Base-by-base conservation (phyloP, 2,888 invertebrate genomes). In the Leptura quadrifasciata region DNA sequence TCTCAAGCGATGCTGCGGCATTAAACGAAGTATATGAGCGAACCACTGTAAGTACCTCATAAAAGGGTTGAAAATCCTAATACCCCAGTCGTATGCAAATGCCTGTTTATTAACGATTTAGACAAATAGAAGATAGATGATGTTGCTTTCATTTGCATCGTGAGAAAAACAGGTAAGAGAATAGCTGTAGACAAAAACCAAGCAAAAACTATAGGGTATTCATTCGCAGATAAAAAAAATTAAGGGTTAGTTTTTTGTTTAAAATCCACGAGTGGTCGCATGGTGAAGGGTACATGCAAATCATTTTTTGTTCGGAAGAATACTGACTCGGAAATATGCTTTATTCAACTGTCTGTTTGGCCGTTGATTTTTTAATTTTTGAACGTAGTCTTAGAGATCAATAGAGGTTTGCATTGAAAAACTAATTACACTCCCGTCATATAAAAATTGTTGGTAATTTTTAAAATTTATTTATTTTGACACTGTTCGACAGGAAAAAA, bases 121-220 rank as follows among this genome's bases (percentile, higher is more conserved):
- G 74, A 80, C 76, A 80, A 80, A 76, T 72, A 74, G 60, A 77
- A 79, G 79, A 79, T 79, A 77, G 77, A 79, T 79, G 79, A 79
- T 77, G 63, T 76, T 76, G 71, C 57, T 20, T 57, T 57, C 27
- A 9, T 24, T 61, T n/a, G 15, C 21, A 57, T 57, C 72, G 72
- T 72, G 72, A 72, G 72, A 72, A 72, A 54, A 27, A 27, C 64
- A 63, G 63, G 72, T 65, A 65, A 35, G 10, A 24, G 52, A 65
- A 18, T 57, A 20, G 57, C 57, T 21, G 57, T 76, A 57, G 57
- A 57, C 57, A 57, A 57, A 57, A 57, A 57, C 20, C 20, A 18
- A 63, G 63, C 47, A 80, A 78, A 78, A 76, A 80, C 78, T 78
- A 80, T 78, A 76, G 61, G 67, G 77, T 60, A 55, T 70, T 73